Percentiles rank a stretch among this genome's conserved stretches.
These are phyloP conservation scores for Mycetomoellerius zeteki DNA, from an alignment of 1,140 invertebrate species.

Conservation along the genomic window DNA sequence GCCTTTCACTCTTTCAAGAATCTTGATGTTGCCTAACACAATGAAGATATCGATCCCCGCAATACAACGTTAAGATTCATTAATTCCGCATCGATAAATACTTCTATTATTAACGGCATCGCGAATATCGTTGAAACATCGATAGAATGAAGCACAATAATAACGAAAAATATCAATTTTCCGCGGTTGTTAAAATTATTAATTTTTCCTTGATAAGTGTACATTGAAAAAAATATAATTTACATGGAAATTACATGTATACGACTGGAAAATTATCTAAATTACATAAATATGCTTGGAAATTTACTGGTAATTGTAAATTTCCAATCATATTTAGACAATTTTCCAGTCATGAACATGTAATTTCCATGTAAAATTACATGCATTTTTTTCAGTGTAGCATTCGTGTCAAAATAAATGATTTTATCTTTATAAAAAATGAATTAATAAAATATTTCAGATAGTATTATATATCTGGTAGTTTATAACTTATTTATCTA, in stretches of 20 bases:
- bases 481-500: neutral
- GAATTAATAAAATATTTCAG: conserved; percentile 3
- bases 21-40: conserved; percentile 11
- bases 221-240: no score
- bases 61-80: conserved; percentile 8
- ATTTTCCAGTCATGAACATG: no score
- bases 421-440: neutral
- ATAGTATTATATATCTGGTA: neutral
- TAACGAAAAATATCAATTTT: neutral
- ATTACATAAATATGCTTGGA: no score
- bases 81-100: conserved; percentile 53
- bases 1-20: conserved; percentile 40
- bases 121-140: neutral
- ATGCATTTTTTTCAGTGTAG: no score
- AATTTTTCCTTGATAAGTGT: neutral
- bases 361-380: no score
- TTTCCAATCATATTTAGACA: no score
- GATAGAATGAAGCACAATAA: neutral
- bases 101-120: conserved; percentile 43
- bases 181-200: neutral
- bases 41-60: conserved; percentile 19
- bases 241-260: no score
- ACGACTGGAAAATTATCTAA: no score
- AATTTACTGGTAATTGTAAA: no score
- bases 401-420: neutral